Base-by-base conservation (phyloP, 2,888 invertebrate genomes). In the Mamestra brassicae region DNA sequence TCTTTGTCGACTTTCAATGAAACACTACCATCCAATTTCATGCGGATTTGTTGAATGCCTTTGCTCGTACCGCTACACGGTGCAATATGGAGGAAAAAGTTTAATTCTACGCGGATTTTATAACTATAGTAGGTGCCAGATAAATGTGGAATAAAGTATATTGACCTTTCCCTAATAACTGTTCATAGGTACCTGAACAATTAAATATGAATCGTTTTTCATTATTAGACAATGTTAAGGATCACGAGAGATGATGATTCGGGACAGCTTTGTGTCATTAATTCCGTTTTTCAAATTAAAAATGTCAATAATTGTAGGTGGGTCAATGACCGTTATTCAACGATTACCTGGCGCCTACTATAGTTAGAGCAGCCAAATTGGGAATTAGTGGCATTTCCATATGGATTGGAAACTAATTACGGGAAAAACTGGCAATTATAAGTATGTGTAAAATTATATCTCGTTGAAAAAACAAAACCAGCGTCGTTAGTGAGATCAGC, bases 331-430 rank as follows among this genome's bases (percentile, higher is more conserved):
- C n/a, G n/a, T n/a, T n/a, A n/a, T n/a, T n/a, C n/a, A n/a, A n/a
- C n/a, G n/a, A n/a, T n/a, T n/a, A n/a, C n/a, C n/a, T n/a, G n/a
- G n/a, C n/a, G n/a, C n/a, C n/a, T n/a, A n/a, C n/a, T n/a, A n/a
- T n/a, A 57, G 45, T 55, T 36, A 62, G 17, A 45, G 38, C 26
- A 57, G 26, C 52, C 26, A 69, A 66, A 68, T 50, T 15, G 45
- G 13, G n/a, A 82, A 76, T 79, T 71, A 68, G 26, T 66, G 13
- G 45, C 11, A 66, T 82, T 82, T 58, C 66, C 62, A 64, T 34
- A 60, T 65, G 42, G 4, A 80, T 63, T 60, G 10, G 54, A 10
- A 47, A 52, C 36, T 45, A 61, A 78, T 38, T 34, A 55, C 36
- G 10, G 15, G 45, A n/a, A 62, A 62, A 38, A 26, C 52, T 57